Evolutionary conservation across 2,888 invertebrate genomes (phyloP).

Genomic region (Acanthococcus lagerstroemiae): DNA sequence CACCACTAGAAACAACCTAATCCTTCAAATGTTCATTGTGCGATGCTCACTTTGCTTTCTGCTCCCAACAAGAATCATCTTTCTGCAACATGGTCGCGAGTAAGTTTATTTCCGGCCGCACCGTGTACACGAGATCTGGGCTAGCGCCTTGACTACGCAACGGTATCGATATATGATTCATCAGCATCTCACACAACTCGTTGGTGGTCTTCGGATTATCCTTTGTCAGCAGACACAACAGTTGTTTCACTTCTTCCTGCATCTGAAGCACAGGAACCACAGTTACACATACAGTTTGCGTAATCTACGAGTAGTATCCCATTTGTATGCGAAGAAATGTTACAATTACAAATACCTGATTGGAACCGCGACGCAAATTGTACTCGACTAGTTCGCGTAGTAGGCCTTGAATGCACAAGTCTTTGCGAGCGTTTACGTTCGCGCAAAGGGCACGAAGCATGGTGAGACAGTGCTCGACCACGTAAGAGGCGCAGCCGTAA

Average conservation of each 20-base stretch:
- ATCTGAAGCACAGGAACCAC: conserved; percentile 48
- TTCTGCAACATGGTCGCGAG: conserved; percentile 79
- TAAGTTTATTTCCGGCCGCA: conserved; percentile 80
- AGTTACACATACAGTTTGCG: too few species aligned
- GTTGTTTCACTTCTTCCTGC: conserved; percentile 78
- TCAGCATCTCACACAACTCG: conserved; percentile 70
- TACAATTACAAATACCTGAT: conserved; percentile 46
- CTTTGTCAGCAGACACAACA: conserved; percentile 77
- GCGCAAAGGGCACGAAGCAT: conserved; percentile 79
- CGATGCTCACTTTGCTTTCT: conserved; percentile 54
- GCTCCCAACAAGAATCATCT: conserved; percentile 92
- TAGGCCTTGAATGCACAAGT: conserved; percentile 71
- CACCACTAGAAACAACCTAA: not conserved
- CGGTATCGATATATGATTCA: conserved; percentile 72
- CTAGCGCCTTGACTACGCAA: conserved; percentile 65
- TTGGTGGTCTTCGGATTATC: conserved; percentile 75
- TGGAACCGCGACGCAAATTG: conserved; percentile 76
- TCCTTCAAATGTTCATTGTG: not conserved
- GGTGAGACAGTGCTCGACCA: conserved; percentile 88
- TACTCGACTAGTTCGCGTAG: conserved; percentile 83
- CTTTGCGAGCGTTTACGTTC: conserved; percentile 60
- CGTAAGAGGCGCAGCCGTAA: conserved; percentile 80
- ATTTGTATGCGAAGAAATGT: too few species aligned
- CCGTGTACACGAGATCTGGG: conserved; percentile 60
- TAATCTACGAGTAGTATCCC: too few species aligned